phyloP scores from a whole-genome alignment of 2,888 invertebrate genomes.

The Amblyjoppa proteus region DNA sequence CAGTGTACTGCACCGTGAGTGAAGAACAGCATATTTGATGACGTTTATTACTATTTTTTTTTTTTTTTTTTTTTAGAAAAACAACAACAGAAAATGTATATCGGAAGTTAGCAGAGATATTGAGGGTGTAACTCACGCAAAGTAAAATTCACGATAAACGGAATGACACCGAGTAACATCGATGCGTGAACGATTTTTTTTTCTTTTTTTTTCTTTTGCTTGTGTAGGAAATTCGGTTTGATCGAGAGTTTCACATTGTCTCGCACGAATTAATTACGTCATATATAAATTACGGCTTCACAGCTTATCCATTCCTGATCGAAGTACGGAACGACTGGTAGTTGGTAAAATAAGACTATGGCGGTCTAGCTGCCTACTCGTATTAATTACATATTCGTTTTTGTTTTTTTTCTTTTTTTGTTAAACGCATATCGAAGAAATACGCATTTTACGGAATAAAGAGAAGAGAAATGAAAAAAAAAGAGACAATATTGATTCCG shows the following conservation, averaged over 20 bases:
- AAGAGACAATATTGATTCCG: constrained; percentile 75
- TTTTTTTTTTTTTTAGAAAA: constrained; percentile 42
- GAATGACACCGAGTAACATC: constrained; percentile 56
- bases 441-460: constrained; percentile 69
- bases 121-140: constrained; percentile 37
- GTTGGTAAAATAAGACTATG: constrained; percentile 74
- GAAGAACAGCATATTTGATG: constrained; percentile 72
- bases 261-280: constrained; percentile 62
- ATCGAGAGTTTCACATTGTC: constrained; percentile 49
- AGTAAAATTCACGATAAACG: constrained; percentile 42
- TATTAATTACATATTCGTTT: constrained; percentile 75
- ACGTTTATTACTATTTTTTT: constrained; percentile 55
- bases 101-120: constrained; percentile 55
- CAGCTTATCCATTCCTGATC: constrained; percentile 62
- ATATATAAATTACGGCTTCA: constrained; percentile 66
- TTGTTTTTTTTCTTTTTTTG: constrained; percentile 63
- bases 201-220: constrained; percentile 43
- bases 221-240: constrained; percentile 56
- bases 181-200: constrained; percentile 61
- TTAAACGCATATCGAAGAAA: constrained; percentile 60
- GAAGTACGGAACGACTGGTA: constrained; percentile 62
- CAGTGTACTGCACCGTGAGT: constrained; percentile 74
- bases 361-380: constrained; percentile 79
- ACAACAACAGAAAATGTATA: constrained; percentile 51
- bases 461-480: constrained; percentile 41